Evolutionary conservation across 2,113 vertebrate species (phyloP).

Genomic region (Pampusana beccarii): DNA sequence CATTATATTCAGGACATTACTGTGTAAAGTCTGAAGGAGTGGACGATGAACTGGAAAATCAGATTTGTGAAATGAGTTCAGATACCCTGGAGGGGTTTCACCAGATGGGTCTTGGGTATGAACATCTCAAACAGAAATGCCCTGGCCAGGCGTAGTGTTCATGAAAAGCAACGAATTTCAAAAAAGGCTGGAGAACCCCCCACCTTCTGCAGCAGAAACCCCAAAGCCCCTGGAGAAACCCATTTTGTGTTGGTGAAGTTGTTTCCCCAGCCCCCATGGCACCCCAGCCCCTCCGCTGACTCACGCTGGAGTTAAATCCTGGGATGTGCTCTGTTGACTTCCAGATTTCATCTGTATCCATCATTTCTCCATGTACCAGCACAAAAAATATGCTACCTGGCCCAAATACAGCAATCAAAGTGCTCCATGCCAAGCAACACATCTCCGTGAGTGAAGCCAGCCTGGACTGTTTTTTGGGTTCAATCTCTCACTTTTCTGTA

Average conservation of each 20-base stretch:
- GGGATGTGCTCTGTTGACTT: background rate
- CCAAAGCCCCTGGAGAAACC: background rate
- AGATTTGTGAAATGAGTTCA: background rate
- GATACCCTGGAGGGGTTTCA: background rate
- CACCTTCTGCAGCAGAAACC: background rate
- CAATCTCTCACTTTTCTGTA: background rate
- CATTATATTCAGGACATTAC: slow-evolving; percentile 9
- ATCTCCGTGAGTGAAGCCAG: background rate
- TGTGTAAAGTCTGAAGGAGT: background rate
- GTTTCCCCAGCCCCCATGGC: background rate
- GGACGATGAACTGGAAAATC: background rate
- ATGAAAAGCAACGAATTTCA: background rate
- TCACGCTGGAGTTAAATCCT: background rate
- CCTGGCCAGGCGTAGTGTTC: no score
- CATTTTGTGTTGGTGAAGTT: background rate
- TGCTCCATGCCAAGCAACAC: background rate
- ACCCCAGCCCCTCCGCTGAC: background rate
- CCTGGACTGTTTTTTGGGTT: background rate
- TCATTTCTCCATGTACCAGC: slow-evolving; percentile 3
- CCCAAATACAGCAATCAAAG: slow-evolving; percentile 6
- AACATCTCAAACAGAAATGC: background rate
- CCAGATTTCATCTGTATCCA: background rate
- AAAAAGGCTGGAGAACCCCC: background rate
- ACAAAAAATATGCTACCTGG: slow-evolving; percentile 10
- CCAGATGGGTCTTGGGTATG: background rate